Base-by-base conservation (phyloP, 2,797 vertebrate species). In the Threskiornis aethiopicus region DNA sequence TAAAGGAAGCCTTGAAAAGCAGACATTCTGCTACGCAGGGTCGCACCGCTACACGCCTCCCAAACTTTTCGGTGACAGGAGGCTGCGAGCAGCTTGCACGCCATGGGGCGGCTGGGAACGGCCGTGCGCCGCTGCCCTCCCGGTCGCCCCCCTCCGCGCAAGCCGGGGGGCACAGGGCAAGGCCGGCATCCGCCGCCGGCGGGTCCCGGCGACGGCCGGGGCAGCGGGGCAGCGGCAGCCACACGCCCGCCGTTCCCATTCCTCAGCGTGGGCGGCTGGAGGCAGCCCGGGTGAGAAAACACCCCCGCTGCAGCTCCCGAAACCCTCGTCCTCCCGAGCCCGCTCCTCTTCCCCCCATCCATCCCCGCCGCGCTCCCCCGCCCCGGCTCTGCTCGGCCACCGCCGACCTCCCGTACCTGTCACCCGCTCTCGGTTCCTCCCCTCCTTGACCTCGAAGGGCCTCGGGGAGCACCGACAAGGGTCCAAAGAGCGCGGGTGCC, bases 201-300 rank as follows among this genome's bases (percentile, higher is more conserved):
- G 0, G 25, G 8, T 22, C 25, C 44, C 4, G 0, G 1, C 2
- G 39, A 4, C 57, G 2, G 1, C 24, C 8, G 3, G 6, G 22
- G 15, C 0, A 2, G 24, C 7, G 5, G 19, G 9, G 11, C 59
- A 10, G 35, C 0, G 55, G 4, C 37, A 2, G 4, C 0, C 61
- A 1, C n/a, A 8, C 9, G 5, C 18, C 29, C 71, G 0, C 3
- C 2, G 26, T 2, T 51, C 35, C 47, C 10, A 0, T 17, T 25
- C 17, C 62, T 35, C 25, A 0, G 4, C 1, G n/a, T 2, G 4
- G 26, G 0, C 7, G 41, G 4, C 35, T 5, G 58, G n/a, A 29
- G 44, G 41, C 49, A 35, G 18, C 1, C 24, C 37, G 2, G 13
- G 49, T 4, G 31, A 35, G 13, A 3, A 5, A 67, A 20, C 18